These are phyloP conservation scores for Chymomyza costata DNA, from an alignment of 1,140 invertebrate species.

Conservation along the genomic window DNA sequence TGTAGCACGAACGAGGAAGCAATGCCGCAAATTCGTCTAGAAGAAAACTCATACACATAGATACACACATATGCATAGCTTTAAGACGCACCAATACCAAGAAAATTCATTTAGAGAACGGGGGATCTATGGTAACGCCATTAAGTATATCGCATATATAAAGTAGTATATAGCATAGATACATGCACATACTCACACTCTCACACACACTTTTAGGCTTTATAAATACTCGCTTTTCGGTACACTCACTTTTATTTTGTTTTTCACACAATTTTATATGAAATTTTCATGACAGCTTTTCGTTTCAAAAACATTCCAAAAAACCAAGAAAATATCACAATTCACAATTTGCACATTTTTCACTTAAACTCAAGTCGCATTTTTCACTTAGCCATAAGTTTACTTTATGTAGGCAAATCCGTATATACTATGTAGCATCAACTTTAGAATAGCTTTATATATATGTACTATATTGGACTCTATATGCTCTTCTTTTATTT, in stretches of 20 bases:
- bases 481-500: slow-evolving; percentile 4
- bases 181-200: too few species aligned
- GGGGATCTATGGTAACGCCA: slow-evolving; percentile 2
- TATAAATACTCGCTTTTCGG: too few species aligned
- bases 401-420: slow-evolving; percentile 8
- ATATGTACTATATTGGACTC: slow-evolving; percentile 25
- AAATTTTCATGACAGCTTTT: slow-evolving; percentile 58
- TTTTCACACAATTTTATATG: slow-evolving; percentile 11
- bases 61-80: neutral
- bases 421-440: slow-evolving; percentile 17
- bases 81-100: slow-evolving; percentile 6
- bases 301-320: slow-evolving; percentile 7
- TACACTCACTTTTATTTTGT: slow-evolving; percentile 1
- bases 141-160: slow-evolving; percentile 26
- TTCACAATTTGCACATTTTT: slow-evolving; percentile 41
- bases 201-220: slow-evolving; percentile 10
- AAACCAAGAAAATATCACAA: slow-evolving; percentile 11
- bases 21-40: slow-evolving; percentile 1
- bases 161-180: slow-evolving; percentile 23
- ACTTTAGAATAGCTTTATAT: slow-evolving; percentile 23
- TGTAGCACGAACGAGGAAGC: slow-evolving; percentile 28
- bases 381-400: too few species aligned
- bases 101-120: slow-evolving; percentile 27
- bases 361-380: slow-evolving; percentile 42
- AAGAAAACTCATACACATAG: neutral